These are phyloP conservation scores for Melanerpes formicivorus DNA, from an alignment of 2,113 vertebrate species.

Conservation along the genomic window DNA sequence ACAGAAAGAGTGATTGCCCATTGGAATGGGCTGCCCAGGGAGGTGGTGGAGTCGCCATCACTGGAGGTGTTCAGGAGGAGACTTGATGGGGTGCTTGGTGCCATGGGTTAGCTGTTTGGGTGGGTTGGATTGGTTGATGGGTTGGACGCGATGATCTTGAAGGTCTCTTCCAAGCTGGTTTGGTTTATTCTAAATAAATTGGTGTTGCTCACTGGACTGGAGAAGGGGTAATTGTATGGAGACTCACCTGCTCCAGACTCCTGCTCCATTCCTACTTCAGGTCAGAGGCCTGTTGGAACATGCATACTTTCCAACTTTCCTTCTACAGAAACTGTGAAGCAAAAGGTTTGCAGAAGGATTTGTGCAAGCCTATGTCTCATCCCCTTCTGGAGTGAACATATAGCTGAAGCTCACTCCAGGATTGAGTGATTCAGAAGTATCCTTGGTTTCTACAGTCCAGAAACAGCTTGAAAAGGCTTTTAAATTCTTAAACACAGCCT, in stretches of 20 bases:
- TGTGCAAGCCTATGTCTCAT: neutral
- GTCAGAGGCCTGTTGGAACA: neutral
- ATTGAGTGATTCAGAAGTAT: neutral
- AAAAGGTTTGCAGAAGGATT: neutral
- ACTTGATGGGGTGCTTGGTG: too few species aligned
- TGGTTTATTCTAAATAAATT: too few species aligned
- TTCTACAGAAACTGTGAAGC: neutral
- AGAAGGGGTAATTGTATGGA: neutral
- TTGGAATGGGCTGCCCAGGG: too few species aligned
- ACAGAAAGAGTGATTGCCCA: too few species aligned
- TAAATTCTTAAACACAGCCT: neutral
- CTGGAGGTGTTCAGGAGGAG: too few species aligned
- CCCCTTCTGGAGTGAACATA: neutral
- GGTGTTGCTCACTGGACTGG: neutral
- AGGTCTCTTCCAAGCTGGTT: too few species aligned
- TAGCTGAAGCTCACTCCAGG: neutral
- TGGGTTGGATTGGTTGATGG: too few species aligned
- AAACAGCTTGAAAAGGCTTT: neutral
- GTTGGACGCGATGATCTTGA: too few species aligned
- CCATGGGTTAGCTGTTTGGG: too few species aligned
- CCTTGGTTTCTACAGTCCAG: neutral
- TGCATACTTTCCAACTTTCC: rapidly evolving
- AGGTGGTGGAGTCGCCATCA: too few species aligned
- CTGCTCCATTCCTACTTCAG: neutral
- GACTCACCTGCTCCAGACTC: neutral